Evolutionary conservation across 2,888 invertebrate genomes (phyloP), one percentile per base, ranked within the genome.

Genomic region (Himalopsyche tibetana): DNA sequence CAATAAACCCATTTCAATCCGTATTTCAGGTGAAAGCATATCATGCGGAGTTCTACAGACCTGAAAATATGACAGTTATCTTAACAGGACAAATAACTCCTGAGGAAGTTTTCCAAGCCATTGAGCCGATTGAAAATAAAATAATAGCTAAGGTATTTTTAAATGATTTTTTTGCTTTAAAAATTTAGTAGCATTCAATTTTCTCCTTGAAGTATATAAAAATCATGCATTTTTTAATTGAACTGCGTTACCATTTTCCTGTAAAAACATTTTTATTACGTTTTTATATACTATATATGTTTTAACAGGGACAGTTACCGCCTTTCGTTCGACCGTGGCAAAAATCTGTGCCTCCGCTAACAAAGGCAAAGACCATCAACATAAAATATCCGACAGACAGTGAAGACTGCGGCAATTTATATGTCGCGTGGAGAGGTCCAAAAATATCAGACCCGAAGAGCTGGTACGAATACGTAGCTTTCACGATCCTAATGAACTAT

Each of bases 41-140:
- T 91, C 98, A 98, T 91, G 95, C 95, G 89, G 94, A 96, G 88
- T 98, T 97, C 92, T 99, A 98, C 91, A 94, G 97, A 38, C 95
- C 98, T 2, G 97, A 98, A 91, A 99, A 99, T 91, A 92, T 98
- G 86, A 96, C 96, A 87, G 92, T 98, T 4, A 95, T 98, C 84
- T 95, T 98, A 83, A 95, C 96, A 17, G 98, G 98, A 0, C 95
- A 96, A 92, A 95, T 98, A 28, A 94, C 95, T 81, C 95, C 96
- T 0, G 93, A 95, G 17, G 95, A 96, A 90, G 95, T 98, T 4
- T 97, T 98, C 90, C 93, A 94, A 89, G 95, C 95, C 5, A 91
- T 98, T 85, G 93, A 94, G 84, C 93, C 94, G 5, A 92, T 97
- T 0, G 97, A 98, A 91, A 94, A 96, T 89, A 97, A 96, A 92